Percentiles rank a stretch among this genome's conserved stretches.
Evolutionary conservation across 2,113 vertebrate species (phyloP).

Genomic region (Heteronetta atricapilla): DNA sequence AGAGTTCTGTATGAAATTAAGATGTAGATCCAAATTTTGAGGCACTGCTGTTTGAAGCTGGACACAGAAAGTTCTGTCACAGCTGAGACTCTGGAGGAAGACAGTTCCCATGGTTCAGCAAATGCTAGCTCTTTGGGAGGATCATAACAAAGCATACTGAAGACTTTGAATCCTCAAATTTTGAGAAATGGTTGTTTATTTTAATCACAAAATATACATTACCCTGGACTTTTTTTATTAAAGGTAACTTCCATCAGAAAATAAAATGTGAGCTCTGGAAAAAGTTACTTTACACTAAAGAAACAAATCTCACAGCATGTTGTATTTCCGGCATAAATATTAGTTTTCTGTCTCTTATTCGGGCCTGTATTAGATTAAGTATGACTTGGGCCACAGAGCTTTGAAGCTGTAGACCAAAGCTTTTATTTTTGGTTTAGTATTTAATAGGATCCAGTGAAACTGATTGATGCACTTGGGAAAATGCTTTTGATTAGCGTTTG

Average conservation of each 20-base stretch:
- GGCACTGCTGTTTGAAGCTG: not conserved
- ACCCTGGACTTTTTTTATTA: not conserved
- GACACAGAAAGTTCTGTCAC: not conserved
- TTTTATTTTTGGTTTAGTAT: constrained; percentile 43
- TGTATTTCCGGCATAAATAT: constrained; percentile 16
- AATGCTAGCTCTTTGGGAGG: not conserved
- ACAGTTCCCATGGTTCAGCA: not conserved
- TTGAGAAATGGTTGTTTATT: not conserved
- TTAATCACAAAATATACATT: not conserved
- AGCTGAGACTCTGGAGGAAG: not conserved
- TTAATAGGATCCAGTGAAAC: constrained; percentile 42
- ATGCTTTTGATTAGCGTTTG: constrained; percentile 36
- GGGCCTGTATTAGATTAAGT: constrained; percentile 38
- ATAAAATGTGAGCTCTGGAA: constrained; percentile 6
- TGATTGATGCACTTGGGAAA: not conserved
- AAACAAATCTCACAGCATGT: not conserved
- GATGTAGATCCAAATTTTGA: not conserved
- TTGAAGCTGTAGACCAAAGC: constrained; percentile 53
- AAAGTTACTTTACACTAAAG: not conserved
- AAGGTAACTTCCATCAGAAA: not conserved
- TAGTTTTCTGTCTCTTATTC: constrained; percentile 20
- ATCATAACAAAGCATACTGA: not conserved
- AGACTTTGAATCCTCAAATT: not conserved
- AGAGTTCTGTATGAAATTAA: not conserved
- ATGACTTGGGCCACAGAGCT: constrained; percentile 23